Evolutionary conservation across 1,140 invertebrate species (phyloP), one percentile per base, ranked within the genome.

Genomic region (Sitodiplosis mosellana): DNA sequence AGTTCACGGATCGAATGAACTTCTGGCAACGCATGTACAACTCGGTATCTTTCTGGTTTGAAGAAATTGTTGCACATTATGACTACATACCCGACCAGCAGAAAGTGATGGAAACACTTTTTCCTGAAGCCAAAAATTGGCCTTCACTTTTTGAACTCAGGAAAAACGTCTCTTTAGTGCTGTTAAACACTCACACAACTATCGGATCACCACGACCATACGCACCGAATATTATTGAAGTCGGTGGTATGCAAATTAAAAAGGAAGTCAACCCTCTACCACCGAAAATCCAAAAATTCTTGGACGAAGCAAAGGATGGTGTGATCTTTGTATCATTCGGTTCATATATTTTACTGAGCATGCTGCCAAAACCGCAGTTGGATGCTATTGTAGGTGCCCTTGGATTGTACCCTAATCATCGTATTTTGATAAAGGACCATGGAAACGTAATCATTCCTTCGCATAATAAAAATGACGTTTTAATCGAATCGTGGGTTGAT

Each of bases 341-440:
- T 2, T 69, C 75, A 2, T 69, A 72, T 44, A 57, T 69, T 17
- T 67, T 67, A 52, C 65, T 43, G 60, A 60, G 33, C 20, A 42
- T n/a, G 5, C 15, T 74, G 37, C 59, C 68, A 0, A 53, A 59
- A 34, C 57, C 71, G 34, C 69, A 66, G 48, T 61, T 64, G 37
- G 52, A 67, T 8, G 57, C 61, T 1, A 65, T 80, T 45, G 17
- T 75, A 1, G 59, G 63, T 2, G 68, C 65, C 2, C 68, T 78
- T 20, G 59, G 64, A 0, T 67, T 53, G 38, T 46, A 69, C 53
- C 51, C 76, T 10, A 70, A 71, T 42, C 69, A 77, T 51, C 63
- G 67, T 27, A 66, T 81, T 0, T 51, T 82, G 0, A 80, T 75
- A 77, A 81, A 81, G 58, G 76, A 67, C 53, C 77, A 80, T 52